phyloP scores from a whole-genome alignment of 2,888 invertebrate genomes.

The Oeneis ivallda region DNA sequence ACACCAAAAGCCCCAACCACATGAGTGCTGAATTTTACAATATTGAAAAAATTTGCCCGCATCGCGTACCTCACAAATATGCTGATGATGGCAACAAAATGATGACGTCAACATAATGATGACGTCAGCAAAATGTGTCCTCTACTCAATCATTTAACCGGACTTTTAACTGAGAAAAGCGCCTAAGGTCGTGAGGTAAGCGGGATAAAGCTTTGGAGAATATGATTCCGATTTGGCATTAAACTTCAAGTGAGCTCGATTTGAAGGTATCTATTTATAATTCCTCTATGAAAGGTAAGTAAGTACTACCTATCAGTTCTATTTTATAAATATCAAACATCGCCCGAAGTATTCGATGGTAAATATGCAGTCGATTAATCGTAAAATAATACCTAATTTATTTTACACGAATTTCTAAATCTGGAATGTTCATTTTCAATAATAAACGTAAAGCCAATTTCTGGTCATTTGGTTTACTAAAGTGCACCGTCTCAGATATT shows the following conservation, averaged over 20 bases:
- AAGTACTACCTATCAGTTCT: constrained; percentile 14
- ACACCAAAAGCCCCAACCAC: too few relatives aligned
- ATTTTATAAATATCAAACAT: background rate
- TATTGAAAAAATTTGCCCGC: too few relatives aligned
- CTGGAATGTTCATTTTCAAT: background rate
- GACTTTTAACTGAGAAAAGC: too few relatives aligned
- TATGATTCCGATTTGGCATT: constrained; percentile 17
- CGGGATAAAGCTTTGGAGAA: too few relatives aligned
- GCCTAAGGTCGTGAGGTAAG: too few relatives aligned
- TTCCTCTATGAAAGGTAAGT: constrained; percentile 28
- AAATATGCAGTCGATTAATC: background rate
- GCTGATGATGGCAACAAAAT: too few relatives aligned
- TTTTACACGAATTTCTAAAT: background rate
- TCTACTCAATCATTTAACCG: too few relatives aligned
- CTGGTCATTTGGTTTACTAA: constrained; percentile 3
- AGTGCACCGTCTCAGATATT: background rate
- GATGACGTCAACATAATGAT: too few relatives aligned
- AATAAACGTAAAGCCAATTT: constrained; percentile 12
- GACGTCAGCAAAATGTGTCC: too few relatives aligned
- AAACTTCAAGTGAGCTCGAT: constrained; percentile 49
- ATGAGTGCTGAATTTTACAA: too few relatives aligned
- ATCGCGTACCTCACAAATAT: too few relatives aligned
- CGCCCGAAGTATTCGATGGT: background rate
- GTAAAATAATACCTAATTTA: background rate
- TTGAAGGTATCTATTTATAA: constrained; percentile 40